Conservation (phyloP, 1,140 invertebrate genomes). For the Batillaria attramentaria region DNA sequence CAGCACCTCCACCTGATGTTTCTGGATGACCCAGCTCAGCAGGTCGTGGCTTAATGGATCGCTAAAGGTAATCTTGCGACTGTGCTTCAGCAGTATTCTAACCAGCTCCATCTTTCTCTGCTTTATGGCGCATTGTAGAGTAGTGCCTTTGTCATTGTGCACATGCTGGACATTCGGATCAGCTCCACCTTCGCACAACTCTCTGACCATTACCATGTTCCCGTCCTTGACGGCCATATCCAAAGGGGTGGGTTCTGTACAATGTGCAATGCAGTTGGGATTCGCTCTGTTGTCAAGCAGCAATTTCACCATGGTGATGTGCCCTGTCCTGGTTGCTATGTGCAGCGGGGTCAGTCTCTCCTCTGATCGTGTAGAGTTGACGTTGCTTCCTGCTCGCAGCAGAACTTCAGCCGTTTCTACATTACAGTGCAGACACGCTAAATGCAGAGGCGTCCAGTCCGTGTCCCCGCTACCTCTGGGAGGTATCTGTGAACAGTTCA, state of each 20-base stretch:
- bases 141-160: too few relatives aligned
- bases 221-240: slow-evolving; percentile 4
- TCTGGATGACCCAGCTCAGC: not conserved
- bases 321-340: not conserved
- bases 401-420: not conserved
- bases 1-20: not conserved
- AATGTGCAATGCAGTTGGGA: too few relatives aligned
- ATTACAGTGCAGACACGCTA: not conserved
- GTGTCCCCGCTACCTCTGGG: too few relatives aligned
- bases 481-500: not conserved
- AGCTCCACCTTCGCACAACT: not conserved
- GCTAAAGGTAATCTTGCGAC: too few relatives aligned
- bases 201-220: not conserved
- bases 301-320: not conserved
- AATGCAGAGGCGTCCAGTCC: slow-evolving; percentile 19
- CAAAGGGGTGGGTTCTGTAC: too few relatives aligned
- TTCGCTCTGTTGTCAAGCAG: not conserved
- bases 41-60: too few relatives aligned
- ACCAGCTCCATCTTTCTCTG: too few relatives aligned
- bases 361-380: not conserved
- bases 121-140: too few relatives aligned
- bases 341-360: not conserved
- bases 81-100: too few relatives aligned
- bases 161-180: not conserved
- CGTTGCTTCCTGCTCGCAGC: not conserved